Evolutionary conservation across 2,113 vertebrate species (phyloP), one percentile per base, ranked within the genome.

Genomic region (Ciconia boyciana): DNA sequence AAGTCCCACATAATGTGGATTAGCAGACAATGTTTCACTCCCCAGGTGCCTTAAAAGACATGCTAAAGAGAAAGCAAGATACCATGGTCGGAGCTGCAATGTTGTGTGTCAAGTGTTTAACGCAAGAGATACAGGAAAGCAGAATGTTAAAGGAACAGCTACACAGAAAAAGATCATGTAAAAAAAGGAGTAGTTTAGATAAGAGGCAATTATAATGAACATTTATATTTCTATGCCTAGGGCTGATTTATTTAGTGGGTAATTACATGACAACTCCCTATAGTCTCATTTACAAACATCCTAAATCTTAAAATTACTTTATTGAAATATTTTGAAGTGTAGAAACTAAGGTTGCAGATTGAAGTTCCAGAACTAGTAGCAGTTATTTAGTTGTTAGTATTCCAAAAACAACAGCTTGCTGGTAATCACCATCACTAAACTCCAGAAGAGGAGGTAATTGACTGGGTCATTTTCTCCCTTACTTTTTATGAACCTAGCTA

Each of bases 61-160:
- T 24, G 26, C 82, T 78, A 60, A 44, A 92, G 66, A 48, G n/a
- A 93, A 96, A 83, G 84, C 16, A 93, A 46, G 74, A 89, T 36
- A 79, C 17, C 62, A 15, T 51, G 62, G 71, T 19, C 93, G 62
- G 34, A 77, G 68, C 39, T 88, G 80, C 5, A 8, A 54, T 57
- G 60, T n/a, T 90, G 65, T 13, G 60, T 55, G 66, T 36, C 34
- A 69, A 39, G 82, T 39, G 39, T 77, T 94, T 64, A 88, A 90
- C 7, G 4, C 51, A 83, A 66, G 60, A 93, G 55, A 88, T n/a
- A 93, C 5, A 93, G 52, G 52, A 79, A 86, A 95, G 81, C 87
- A 85, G 87, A 87, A 93, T 86, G 89, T 60, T 66, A 61, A 91
- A 94, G 58, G 41, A 95, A 89, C 20, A 79, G 70, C 34, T 57